Evolutionary conservation across 2,797 vertebrate genomes (phyloP).

Genomic region (Rallus crepitans): DNA sequence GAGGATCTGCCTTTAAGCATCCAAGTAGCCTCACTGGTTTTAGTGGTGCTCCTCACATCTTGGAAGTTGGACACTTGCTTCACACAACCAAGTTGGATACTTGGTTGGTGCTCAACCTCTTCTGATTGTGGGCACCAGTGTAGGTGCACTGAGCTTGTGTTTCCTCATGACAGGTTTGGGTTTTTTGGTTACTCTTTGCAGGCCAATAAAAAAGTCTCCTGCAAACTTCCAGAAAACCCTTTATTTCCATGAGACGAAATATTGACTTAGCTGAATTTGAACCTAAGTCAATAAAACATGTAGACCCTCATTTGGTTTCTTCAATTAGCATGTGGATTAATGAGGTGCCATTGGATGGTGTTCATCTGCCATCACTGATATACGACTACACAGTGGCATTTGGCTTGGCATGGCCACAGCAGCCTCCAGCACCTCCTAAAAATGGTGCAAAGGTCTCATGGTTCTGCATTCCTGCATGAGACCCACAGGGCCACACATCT

Average conservation of each 20-base stretch:
- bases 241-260: not conserved
- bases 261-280: not conserved
- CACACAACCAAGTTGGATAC: not conserved
- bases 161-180: too few relatives aligned
- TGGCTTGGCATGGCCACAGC: not conserved
- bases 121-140: not conserved
- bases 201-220: not conserved
- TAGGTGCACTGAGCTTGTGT: not conserved
- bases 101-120: not conserved
- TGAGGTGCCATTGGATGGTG: not conserved
- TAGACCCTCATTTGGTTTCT: not conserved
- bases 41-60: not conserved
- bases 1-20: not conserved
- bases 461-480: fast-evolving
- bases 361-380: too few relatives aligned
- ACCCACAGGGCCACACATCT: not conserved
- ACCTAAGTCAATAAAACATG: not conserved
- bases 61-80: not conserved
- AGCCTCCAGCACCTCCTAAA: not conserved
- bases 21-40: not conserved
- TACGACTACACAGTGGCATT: not conserved
- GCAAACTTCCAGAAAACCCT: not conserved
- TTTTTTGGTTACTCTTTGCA: not conserved
- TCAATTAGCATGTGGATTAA: not conserved
- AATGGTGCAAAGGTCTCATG: not conserved